Base-by-base conservation (phyloP, 2,113 vertebrate genomes). In the Ornithorhynchus anatinus region DNA sequence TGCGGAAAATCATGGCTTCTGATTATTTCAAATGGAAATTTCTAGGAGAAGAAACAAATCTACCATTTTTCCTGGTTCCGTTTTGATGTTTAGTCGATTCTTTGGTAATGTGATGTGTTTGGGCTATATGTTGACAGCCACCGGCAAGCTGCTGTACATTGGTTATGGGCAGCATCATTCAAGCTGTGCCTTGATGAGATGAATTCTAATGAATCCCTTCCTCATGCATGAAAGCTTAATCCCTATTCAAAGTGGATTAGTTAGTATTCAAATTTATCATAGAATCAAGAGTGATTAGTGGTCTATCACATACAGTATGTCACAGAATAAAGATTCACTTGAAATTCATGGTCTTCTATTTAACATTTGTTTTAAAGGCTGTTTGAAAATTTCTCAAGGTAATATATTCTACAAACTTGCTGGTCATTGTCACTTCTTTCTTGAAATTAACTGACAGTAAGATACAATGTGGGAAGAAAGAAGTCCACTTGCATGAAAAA, bases 241-340 rank as follows among this genome's bases (percentile, higher is more conserved):
- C 84, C 84, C 82, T 87, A 87, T 93, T 94, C 89, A 93, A 78
- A 90, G 82, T 84, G 80, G 88, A 93, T 93, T 92, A 90, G 84
- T 91, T 91, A 90, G 84, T 84, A 91, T 91, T 94, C 80, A 91
- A 93, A 91, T 89, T 90, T 92, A 86, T 93, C 87, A 82, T 59
- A 82, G 67, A 78, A 87, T 91, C 88, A 89, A 83, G 80, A 84
- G 73, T 88, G 86, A 89, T 90, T 91, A 90, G 81, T 53, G 36
- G 63, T 69, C 78, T 87, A 81, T 85, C 69, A 70, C 72, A 76
- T 80, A 84, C 36, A 72, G 32, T 67, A 75, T 78, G 64, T 68
- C 61, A 56, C 58, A 48, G 77, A 82, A 88, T 74, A n/a, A 65
- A 77, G 62, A 86, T 74, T 81, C 38, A 40, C 62, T 76, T 39